phyloP scores from a whole-genome alignment of 2,797 vertebrate genomes.

The Anguilla pacifica region DNA sequence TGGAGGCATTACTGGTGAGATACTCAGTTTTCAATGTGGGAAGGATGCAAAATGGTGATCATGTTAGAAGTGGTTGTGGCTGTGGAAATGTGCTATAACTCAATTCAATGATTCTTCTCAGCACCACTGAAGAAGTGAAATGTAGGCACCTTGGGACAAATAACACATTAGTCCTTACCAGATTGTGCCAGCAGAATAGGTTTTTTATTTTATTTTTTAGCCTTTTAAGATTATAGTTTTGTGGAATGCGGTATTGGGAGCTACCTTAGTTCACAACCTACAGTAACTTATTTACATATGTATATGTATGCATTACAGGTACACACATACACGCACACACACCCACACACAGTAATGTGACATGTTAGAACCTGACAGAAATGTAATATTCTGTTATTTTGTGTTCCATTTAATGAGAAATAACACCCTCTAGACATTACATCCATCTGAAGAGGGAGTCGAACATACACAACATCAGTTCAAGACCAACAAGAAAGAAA shows the following conservation, averaged over 20 bases:
- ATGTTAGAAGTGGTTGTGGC: not conserved
- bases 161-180: not conserved
- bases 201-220: no score
- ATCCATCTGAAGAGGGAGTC: not conserved
- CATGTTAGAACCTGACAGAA: not conserved
- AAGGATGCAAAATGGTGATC: not conserved
- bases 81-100: not conserved
- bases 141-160: not conserved
- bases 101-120: not conserved
- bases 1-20: not conserved
- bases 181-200: not conserved
- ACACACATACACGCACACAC: not conserved
- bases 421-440: not conserved
- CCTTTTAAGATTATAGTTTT: not conserved
- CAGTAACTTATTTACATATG: not conserved
- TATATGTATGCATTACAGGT: not conserved
- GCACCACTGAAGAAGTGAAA: not conserved
- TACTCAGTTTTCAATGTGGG: not conserved
- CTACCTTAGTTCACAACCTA: not conserved
- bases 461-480: slow-evolving; percentile 7
- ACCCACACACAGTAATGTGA: not conserved
- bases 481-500: slow-evolving; percentile 7
- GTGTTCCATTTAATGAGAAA: not conserved
- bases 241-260: not conserved
- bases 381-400: not conserved